Percentiles rank a stretch among this genome's conserved stretches.
These are phyloP conservation scores for Drosophila ironensis DNA, from an alignment of 1,140 invertebrate genomes.

Conservation along the genomic window DNA sequence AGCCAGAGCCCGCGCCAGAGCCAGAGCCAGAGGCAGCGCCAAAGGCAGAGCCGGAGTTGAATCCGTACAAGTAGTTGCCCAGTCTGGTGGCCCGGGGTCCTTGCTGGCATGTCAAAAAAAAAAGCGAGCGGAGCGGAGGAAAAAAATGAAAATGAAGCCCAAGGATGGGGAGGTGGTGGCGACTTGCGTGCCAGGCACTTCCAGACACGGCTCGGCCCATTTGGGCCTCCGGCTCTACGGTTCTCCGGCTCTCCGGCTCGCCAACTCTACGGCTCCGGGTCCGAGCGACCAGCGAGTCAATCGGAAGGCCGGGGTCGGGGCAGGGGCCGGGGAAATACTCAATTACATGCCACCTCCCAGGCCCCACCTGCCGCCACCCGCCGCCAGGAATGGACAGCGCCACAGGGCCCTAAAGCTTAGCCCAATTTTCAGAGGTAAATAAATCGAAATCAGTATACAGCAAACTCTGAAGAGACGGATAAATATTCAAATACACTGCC, in stretches of 20 bases:
- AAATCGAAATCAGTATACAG: background rate
- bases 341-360: constrained; percentile 35
- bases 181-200: constrained; percentile 67
- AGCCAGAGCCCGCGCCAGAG: too few relatives aligned
- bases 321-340: constrained; percentile 9
- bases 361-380: too few relatives aligned
- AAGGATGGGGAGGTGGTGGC: constrained; percentile 20
- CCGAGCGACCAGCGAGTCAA: constrained; percentile 59
- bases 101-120: constrained; percentile 68
- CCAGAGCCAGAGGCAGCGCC: too few relatives aligned
- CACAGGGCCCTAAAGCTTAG: background rate
- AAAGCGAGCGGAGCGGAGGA: constrained; percentile 3
- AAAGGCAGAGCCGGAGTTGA: constrained; percentile 47
- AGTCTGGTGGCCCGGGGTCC: constrained; percentile 48
- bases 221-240: constrained; percentile 1
- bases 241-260: background rate
- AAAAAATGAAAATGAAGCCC: background rate
- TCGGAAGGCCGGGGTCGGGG: background rate
- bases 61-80: constrained; percentile 70
- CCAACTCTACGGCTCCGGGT: constrained; percentile 35
- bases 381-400: constrained; percentile 40
- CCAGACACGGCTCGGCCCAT: constrained; percentile 56
- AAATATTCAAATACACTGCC: too few relatives aligned
- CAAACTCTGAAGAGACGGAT: background rate
- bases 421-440: background rate